phyloP scores from a whole-genome alignment of 2,113 vertebrate species.

The Dipodomys stephensi region DNA sequence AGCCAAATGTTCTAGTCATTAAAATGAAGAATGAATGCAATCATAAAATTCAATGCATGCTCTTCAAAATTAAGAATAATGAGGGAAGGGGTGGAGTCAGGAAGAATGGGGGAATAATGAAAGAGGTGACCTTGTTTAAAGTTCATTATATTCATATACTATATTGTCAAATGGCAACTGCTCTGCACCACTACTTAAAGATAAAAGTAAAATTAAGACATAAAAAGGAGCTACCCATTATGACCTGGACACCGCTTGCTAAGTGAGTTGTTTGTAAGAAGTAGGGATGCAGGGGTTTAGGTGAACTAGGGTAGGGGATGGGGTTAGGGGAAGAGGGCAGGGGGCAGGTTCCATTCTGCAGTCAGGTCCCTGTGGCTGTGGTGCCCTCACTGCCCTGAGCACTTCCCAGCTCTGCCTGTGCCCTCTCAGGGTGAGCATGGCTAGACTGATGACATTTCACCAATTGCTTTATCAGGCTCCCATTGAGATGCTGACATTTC shows the following conservation, averaged over 20 bases:
- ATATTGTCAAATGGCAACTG: no score
- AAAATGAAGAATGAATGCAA: not conserved
- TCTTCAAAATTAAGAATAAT: no score
- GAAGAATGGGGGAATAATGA: no score
- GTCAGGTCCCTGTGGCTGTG: not conserved
- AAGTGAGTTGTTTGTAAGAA: not conserved
- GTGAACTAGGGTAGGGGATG: not conserved
- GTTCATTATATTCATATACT: no score
- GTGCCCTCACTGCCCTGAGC: not conserved
- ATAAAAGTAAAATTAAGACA: no score
- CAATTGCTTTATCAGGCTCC: not conserved
- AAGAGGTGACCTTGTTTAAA: no score
- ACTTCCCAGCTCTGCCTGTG: not conserved
- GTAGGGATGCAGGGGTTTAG: not conserved
- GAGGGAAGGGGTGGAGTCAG: no score
- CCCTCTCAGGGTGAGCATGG: not conserved
- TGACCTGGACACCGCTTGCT: not conserved
- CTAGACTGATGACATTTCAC: slow-evolving; percentile 15
- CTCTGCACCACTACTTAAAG: no score
- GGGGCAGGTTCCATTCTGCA: not conserved
- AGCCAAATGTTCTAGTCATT: slow-evolving; percentile 14
- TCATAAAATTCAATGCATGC: no score
- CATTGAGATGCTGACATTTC: slow-evolving; percentile 55
- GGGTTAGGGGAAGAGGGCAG: no score
- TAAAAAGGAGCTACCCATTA: no score